Evolutionary conservation across 2,113 vertebrate genomes (phyloP), one percentile per base, ranked within the genome.

Genomic region (Sula dactylatra): DNA sequence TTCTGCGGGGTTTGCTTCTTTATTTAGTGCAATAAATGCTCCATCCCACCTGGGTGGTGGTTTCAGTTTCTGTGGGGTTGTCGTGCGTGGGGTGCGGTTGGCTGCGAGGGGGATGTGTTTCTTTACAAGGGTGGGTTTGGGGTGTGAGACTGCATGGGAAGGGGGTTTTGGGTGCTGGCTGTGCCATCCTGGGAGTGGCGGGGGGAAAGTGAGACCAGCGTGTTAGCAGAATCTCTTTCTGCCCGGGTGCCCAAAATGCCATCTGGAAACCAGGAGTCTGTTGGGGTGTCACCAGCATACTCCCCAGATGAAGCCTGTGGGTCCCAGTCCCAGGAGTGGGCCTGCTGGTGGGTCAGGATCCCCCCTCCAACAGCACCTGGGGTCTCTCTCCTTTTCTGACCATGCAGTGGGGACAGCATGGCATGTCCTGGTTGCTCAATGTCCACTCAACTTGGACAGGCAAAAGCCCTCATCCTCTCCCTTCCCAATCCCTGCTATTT

Each of bases 401-500:
- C 20, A 3, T 4, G 10, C 7, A 2, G 9, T 0, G 10, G n/a
- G 67, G 25, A 40, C 54, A 58, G 29, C 1, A 2, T 10, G 40
- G 21, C 31, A 11, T 44, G 31, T 82, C 26, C 65, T 29, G 29
- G 7, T 10, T 45, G 32, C 54, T 55, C 20, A 6, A 27, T 7
- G 16, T 4, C 19, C 2, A 0, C 50, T 66, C 38, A 40, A 19
- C 34, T 4, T 42, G 44, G 59, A 25, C 49, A 50, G 38, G 38
- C 3, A 62, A 34, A 82, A 62, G 15, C 14, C 10, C 26, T 91
- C 26, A 36, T 40, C 9, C 24, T 40, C 9, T 91, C 16, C 5
- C 6, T 90, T 52, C 40, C 58, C 66, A 54, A 11, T 38, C 22
- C 18, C 14, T 67, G 38, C 1, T n/a, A 2, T 20, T 16, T 85